Evolutionary conservation across 2,797 vertebrate species (phyloP).

Genomic region (Enoplosus armatus): DNA sequence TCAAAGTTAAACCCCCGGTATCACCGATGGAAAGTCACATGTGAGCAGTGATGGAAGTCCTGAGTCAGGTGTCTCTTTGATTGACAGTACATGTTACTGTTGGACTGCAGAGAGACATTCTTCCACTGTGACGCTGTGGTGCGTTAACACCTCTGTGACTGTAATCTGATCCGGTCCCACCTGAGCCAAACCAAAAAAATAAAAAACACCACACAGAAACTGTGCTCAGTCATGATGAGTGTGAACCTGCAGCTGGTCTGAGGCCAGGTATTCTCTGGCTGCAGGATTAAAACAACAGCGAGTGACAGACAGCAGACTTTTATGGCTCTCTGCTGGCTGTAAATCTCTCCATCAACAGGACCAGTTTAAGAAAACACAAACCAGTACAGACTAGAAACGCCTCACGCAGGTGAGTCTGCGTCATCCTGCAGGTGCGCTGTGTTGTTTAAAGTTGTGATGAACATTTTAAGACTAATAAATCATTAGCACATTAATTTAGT

Average conservation of each 20-base stretch:
- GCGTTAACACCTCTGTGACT: conserved; percentile 13
- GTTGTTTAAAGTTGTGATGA: not conserved
- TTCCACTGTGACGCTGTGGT: not conserved
- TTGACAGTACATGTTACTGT: conserved; percentile 1
- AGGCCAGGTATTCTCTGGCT: conserved; percentile 57
- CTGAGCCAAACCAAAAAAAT: not conserved
- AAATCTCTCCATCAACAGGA: conserved; percentile 37
- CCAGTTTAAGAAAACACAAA: conserved; percentile 16
- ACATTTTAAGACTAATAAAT: conserved; percentile 12
- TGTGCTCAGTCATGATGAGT: conserved; percentile 21
- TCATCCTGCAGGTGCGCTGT: conserved; percentile 41
- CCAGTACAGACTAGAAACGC: conserved; percentile 13
- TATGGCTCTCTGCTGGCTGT: conserved; percentile 8
- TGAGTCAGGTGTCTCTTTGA: not conserved
- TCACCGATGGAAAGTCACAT: too few species aligned
- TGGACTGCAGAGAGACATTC: not conserved
- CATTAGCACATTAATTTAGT: not conserved
- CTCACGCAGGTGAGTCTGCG: conserved; percentile 26
- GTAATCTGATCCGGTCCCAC: conserved; percentile 3
- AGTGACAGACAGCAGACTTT: conserved; percentile 39
- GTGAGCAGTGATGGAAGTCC: not conserved
- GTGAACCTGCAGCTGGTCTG: conserved; percentile 24
- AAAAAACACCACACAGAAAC: not conserved
- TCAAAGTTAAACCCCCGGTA: not conserved
- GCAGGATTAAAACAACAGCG: conserved; percentile 34